Percentiles rank a stretch among this genome's conserved stretches.
phyloP scores from a whole-genome alignment of 2,888 invertebrate genomes.

The Parasteatoda lunata region DNA sequence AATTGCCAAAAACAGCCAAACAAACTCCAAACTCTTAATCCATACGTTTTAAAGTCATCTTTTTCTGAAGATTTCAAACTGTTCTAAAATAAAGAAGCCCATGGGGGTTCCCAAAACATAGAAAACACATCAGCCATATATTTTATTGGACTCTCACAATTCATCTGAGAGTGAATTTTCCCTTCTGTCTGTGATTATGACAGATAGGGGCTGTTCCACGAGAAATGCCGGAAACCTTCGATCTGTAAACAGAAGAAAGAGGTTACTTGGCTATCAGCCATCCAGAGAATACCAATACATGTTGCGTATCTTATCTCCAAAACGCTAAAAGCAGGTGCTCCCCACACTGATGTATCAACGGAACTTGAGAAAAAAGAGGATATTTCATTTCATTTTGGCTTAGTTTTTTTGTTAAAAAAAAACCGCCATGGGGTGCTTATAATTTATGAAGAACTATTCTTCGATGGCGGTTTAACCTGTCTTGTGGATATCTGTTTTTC shows the following conservation, averaged over 20 bases:
- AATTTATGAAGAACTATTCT: constrained; percentile 5
- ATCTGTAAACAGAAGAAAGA: constrained; percentile 26
- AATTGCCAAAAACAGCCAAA: not conserved
- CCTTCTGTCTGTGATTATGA: constrained; percentile 55
- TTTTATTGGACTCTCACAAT: not conserved
- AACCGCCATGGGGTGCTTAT: not conserved
- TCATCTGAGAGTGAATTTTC: not conserved
- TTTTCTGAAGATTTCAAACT: not conserved
- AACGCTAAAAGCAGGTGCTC: constrained; percentile 41
- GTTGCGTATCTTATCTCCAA: constrained; percentile 47
- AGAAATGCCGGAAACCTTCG: constrained; percentile 20
- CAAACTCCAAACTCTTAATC: not conserved
- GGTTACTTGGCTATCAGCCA: constrained; percentile 51
- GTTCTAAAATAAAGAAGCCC: too few relatives aligned
- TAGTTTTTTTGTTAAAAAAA: not conserved
- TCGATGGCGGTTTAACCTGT: not conserved
- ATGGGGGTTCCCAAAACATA: not conserved
- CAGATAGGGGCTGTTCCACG: constrained; percentile 33
- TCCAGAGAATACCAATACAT: constrained; percentile 33
- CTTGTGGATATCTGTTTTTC: not conserved
- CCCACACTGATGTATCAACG: not conserved
- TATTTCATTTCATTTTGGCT: not conserved
- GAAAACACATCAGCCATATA: not conserved
- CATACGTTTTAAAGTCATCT: not conserved
- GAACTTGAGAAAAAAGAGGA: not conserved